A percentile compares a stretch with the other conserved stretches of the same genome.
Conservation (phyloP, 2,888 invertebrate species). For the Apamea sordens region DNA sequence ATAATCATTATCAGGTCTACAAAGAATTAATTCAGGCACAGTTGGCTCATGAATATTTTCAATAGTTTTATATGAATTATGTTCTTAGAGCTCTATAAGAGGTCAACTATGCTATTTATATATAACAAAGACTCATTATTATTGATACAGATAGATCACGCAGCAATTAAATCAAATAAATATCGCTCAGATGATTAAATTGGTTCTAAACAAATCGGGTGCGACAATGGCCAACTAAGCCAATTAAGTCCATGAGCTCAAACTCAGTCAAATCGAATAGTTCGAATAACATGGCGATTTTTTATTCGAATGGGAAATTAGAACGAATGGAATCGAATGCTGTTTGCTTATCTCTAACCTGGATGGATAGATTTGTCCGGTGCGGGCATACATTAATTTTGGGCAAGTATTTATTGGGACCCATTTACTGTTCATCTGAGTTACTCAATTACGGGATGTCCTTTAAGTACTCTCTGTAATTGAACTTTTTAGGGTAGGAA, state of each 20-base stretch:
- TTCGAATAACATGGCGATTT: constrained; percentile 35
- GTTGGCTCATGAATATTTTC: background rate
- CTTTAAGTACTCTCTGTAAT: constrained; percentile 29
- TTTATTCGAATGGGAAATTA: constrained; percentile 52
- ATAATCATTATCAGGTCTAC: background rate
- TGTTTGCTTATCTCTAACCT: constrained; percentile 30
- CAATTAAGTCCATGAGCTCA: constrained; percentile 32
- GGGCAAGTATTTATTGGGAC: constrained; percentile 48
- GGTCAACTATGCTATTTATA: background rate
- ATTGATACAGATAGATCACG: background rate
- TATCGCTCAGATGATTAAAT: background rate
- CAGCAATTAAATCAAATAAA: background rate
- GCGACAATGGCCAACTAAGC: constrained; percentile 11
- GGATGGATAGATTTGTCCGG: constrained; percentile 19
- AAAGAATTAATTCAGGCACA: background rate
- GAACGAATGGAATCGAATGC: constrained; percentile 26
- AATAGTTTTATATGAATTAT: background rate
- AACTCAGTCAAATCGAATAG: constrained; percentile 42
- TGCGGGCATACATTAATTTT: constrained; percentile 55
- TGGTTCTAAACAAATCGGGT: background rate
- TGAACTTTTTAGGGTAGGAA: constrained; percentile 23
- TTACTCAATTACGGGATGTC: constrained; percentile 51
- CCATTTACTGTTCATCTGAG: constrained; percentile 47
- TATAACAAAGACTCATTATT: background rate
- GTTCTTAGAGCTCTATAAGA: background rate